These are phyloP conservation scores for Fragum fragum DNA, from an alignment of 2,888 invertebrate species.

Conservation along the genomic window DNA sequence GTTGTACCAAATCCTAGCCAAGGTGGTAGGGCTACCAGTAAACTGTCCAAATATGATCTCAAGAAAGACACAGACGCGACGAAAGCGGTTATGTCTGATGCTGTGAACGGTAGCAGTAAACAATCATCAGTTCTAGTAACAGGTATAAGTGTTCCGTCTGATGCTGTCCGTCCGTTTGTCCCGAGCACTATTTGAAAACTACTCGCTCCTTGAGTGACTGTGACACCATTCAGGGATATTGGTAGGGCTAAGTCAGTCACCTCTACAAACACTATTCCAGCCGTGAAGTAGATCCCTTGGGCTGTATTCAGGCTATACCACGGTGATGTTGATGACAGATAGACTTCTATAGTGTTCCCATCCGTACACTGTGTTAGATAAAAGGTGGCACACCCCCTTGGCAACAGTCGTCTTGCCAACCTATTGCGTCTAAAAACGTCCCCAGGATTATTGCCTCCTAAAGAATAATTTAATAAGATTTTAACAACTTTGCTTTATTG, in stretches of 20 bases:
- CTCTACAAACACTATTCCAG: slow-evolving; percentile 38
- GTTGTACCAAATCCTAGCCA: slow-evolving; percentile 38
- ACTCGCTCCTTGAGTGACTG: neutral
- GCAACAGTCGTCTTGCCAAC: slow-evolving; percentile 38
- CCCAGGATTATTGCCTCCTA: neutral
- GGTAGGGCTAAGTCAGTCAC: slow-evolving; percentile 18
- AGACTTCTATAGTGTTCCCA: slow-evolving; percentile 36
- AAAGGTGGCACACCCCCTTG: slow-evolving; percentile 49
- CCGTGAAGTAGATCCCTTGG: neutral
- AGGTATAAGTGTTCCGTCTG: neutral
- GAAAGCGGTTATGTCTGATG: slow-evolving; percentile 49
- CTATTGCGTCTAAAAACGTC: slow-evolving; percentile 32
- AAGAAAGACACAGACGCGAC: slow-evolving; percentile 43
- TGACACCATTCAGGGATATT: slow-evolving; percentile 26
- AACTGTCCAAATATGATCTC: slow-evolving; percentile 24
- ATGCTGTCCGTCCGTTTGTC: neutral
- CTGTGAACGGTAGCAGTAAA: slow-evolving; percentile 35
- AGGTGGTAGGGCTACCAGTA: slow-evolving; percentile 35
- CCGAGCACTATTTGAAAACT: slow-evolving; percentile 12
- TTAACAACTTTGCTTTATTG: no score
- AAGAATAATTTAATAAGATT: neutral
- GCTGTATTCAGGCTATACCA: slow-evolving; percentile 7
- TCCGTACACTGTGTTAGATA: slow-evolving; percentile 44
- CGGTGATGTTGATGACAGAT: slow-evolving; percentile 29
- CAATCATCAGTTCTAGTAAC: slow-evolving; percentile 31